phyloP scores from a whole-genome alignment of 2,888 invertebrate genomes.

The Rhogogaster chlorosoma region DNA sequence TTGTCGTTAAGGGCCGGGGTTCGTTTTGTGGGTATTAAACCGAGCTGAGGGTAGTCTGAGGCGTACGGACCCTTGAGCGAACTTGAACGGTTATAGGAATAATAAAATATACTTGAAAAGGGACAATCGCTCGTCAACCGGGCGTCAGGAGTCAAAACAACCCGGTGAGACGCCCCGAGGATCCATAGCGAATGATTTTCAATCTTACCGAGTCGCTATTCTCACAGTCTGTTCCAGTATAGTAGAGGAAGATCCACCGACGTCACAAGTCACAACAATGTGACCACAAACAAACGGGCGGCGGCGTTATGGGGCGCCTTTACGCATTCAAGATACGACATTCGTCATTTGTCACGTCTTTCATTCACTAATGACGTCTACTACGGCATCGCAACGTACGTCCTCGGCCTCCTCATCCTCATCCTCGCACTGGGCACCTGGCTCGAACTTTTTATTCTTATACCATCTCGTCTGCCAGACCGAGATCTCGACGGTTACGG shows the following conservation, averaged over 20 bases:
- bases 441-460: conserved; percentile 60
- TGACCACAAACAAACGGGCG: conserved; percentile 77
- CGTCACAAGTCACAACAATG: conserved; percentile 69
- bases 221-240: conserved; percentile 46
- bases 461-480: background rate
- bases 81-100: conserved; percentile 2
- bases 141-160: conserved; percentile 78
- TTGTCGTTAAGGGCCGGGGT: background rate
- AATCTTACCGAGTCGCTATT: conserved; percentile 52
- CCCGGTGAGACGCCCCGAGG: conserved; percentile 67
- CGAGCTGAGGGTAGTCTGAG: background rate
- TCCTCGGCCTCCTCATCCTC: conserved; percentile 72
- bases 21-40: background rate
- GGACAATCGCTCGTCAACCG: conserved; percentile 75
- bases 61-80: background rate
- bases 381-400: conserved; percentile 74
- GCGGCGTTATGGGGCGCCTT: conserved; percentile 76
- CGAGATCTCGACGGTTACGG: conserved; percentile 68
- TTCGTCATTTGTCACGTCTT: conserved; percentile 77
- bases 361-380: conserved; percentile 76
- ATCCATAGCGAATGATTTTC: conserved; percentile 73
- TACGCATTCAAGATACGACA: conserved; percentile 74
- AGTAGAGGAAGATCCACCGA: background rate
- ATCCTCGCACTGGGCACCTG: conserved; percentile 72
- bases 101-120: conserved; percentile 42